A percentile compares a stretch with the other conserved stretches of the same genome.
These are phyloP conservation scores for Hetaerina titia DNA, from an alignment of 2,888 invertebrate genomes.

Conservation along the genomic window DNA sequence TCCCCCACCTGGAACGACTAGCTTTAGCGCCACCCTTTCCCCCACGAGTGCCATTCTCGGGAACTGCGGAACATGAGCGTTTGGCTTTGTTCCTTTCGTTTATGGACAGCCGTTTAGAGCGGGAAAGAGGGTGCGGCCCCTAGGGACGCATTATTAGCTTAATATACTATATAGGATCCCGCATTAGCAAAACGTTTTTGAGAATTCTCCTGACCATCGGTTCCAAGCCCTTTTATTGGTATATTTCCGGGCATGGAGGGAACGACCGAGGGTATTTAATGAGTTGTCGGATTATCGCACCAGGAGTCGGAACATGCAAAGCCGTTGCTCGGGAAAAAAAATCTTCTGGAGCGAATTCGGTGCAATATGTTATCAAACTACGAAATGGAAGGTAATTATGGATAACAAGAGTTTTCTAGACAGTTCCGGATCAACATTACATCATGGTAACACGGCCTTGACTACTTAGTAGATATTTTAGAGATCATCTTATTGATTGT, in stretches of 20 bases:
- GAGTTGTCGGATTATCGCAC: not conserved
- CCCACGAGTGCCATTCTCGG: slow-evolving; percentile 42
- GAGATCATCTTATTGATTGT: too few species aligned
- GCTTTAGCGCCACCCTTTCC: slow-evolving; percentile 17
- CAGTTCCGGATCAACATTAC: too few species aligned
- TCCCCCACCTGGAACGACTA: slow-evolving; percentile 25
- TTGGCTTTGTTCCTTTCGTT: slow-evolving; percentile 63
- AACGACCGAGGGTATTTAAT: not conserved
- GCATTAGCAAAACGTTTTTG: slow-evolving; percentile 41
- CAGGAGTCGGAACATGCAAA: not conserved
- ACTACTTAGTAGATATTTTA: too few species aligned
- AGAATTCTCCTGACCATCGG: not conserved
- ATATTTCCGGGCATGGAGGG: not conserved
- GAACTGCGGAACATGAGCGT: slow-evolving; percentile 39
- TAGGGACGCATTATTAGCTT: slow-evolving; percentile 54
- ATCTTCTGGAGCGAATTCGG: too few species aligned
- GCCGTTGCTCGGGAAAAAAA: too few species aligned
- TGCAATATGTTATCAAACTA: too few species aligned
- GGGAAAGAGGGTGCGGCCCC: not conserved
- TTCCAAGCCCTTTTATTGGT: not conserved
- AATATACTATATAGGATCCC: slow-evolving; percentile 40
- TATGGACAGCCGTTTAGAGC: slow-evolving; percentile 22
- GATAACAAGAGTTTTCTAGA: too few species aligned
- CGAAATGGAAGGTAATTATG: too few species aligned
- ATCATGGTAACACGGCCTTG: too few species aligned